Conservation (phyloP, 2,113 vertebrate genomes). For the Podiceps cristatus region DNA sequence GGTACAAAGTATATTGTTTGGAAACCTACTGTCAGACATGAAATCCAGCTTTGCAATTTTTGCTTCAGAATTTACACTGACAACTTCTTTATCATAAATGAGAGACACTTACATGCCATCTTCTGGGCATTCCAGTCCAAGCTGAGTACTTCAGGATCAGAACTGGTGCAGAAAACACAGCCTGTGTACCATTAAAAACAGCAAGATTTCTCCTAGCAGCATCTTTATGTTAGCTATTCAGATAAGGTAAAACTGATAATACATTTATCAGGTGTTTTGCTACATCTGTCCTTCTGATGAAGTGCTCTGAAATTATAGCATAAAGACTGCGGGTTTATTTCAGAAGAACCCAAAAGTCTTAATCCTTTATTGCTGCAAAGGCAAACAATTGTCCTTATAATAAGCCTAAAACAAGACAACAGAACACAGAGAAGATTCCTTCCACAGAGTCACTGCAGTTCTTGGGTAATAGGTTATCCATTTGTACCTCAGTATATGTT, state of each 20-base stretch:
- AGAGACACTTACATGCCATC: not conserved
- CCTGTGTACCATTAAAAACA: not conserved
- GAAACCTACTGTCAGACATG: not conserved
- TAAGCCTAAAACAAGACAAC: not conserved
- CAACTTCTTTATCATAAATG: not conserved
- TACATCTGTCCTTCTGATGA: not conserved
- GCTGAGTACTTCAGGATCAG: not conserved
- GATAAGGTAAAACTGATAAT: slow-evolving; percentile 3
- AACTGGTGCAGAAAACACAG: not conserved
- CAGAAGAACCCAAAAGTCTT: not conserved
- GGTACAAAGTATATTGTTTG: slow-evolving; percentile 30
- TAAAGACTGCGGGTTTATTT: not conserved
- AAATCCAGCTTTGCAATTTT: slow-evolving; percentile 8
- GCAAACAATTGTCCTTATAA: not conserved
- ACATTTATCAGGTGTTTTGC: not conserved
- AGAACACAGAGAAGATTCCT: not conserved
- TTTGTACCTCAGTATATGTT: not conserved
- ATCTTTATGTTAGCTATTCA: not conserved
- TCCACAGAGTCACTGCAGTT: not conserved
- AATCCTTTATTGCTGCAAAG: not conserved
- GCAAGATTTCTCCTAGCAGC: not conserved
- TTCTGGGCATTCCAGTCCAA: not conserved
- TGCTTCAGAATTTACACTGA: not conserved
- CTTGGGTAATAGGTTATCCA: not conserved
- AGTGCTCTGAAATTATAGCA: not conserved